Conservation (phyloP, 92 coral and sea anemone genomes). For the Zoanthus sociatus region DNA sequence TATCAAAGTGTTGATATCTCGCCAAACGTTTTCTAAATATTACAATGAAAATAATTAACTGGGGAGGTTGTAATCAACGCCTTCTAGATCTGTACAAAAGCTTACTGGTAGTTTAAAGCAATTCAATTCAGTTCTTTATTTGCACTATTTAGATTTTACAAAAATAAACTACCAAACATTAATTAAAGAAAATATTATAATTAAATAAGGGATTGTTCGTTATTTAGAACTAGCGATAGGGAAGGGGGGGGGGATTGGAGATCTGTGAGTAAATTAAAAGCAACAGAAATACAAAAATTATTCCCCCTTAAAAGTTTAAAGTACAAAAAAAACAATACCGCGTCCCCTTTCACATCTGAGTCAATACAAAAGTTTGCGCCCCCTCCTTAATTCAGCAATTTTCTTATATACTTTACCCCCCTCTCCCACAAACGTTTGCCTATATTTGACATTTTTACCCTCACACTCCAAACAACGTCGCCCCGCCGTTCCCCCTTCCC, state of each 20-base stretch:
- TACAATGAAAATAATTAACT: background rate
- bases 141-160: constrained; percentile 20
- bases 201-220: background rate
- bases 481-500: background rate
- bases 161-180: background rate
- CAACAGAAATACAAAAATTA: constrained; percentile 17
- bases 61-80: constrained; percentile 9
- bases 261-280: too few species aligned
- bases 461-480: background rate
- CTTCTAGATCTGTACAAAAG: constrained; percentile 5
- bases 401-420: background rate
- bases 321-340: constrained; percentile 11
- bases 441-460: background rate
- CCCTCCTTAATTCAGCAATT: background rate
- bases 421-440: background rate
- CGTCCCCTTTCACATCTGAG: constrained; percentile 4
- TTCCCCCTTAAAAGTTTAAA: background rate
- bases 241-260: too few species aligned
- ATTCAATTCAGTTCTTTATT: constrained; percentile 17
- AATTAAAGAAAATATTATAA: too few species aligned
- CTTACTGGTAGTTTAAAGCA: background rate
- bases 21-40: constrained; percentile 20
- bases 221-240: too few species aligned
- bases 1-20: background rate
- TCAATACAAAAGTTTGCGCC: background rate